Conservation (phyloP, 2,113 vertebrate genomes). For the Sigmodon hispidus region DNA sequence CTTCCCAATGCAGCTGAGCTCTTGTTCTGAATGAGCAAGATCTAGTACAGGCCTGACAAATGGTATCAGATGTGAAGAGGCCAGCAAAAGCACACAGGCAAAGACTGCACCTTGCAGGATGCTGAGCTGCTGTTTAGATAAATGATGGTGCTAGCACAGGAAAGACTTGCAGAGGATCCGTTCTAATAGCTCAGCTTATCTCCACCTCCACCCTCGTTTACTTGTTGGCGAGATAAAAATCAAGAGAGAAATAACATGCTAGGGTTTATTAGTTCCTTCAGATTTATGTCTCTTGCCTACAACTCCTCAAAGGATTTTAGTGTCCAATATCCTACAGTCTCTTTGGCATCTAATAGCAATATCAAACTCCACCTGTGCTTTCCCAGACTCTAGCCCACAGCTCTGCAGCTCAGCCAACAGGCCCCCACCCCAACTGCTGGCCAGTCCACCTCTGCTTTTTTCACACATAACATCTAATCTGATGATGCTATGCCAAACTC, state of each 20-base stretch:
- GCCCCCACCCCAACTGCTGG: background rate
- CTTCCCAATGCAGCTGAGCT: background rate
- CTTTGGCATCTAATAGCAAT: background rate
- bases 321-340: background rate
- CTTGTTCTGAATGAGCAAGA: background rate
- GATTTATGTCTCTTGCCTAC: background rate
- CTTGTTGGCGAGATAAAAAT: constrained; percentile 28
- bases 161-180: background rate
- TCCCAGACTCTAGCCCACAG: background rate
- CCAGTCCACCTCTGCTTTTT: background rate
- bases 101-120: background rate
- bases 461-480: background rate
- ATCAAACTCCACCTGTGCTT: background rate
- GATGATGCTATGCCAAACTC: background rate
- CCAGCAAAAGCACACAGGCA: background rate
- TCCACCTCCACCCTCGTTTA: constrained; percentile 3
- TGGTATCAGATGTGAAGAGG: background rate
- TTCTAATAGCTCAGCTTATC: background rate
- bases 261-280: constrained; percentile 9
- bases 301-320: background rate
- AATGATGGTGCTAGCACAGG: background rate
- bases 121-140: background rate
- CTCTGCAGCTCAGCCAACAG: background rate
- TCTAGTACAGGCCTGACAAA: background rate
- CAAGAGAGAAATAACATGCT: background rate